Conservation (phyloP, 1,140 invertebrate genomes). For the Belonocnema kinseyi region DNA sequence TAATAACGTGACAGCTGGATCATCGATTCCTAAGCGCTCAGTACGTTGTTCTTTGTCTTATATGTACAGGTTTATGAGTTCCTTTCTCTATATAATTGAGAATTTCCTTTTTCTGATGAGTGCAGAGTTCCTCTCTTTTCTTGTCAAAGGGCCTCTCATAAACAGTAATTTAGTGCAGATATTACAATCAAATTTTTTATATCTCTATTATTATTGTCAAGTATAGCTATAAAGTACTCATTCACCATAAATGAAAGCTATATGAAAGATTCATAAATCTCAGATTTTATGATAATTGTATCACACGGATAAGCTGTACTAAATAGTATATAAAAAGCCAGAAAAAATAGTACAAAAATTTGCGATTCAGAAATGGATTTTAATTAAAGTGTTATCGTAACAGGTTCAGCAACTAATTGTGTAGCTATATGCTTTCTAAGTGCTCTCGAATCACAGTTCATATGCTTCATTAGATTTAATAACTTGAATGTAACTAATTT, state of each 20-base stretch:
- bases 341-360: slow-evolving; percentile 12
- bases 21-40: slow-evolving; percentile 51
- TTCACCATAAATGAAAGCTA: neutral
- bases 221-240: neutral
- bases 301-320: neutral
- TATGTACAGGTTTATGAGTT: neutral
- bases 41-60: slow-evolving; percentile 11
- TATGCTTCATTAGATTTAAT: slow-evolving; percentile 2
- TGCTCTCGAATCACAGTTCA: neutral
- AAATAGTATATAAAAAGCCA: neutral
- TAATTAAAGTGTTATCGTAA: slow-evolving; percentile 22
- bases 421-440: slow-evolving; percentile 16
- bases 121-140: slow-evolving; percentile 9
- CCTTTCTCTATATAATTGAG: neutral
- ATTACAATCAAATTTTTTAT: slow-evolving; percentile 23
- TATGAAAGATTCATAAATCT: neutral
- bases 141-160: slow-evolving; percentile 13
- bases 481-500: slow-evolving; percentile 14
- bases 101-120: slow-evolving; percentile 12
- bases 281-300: slow-evolving; percentile 2
- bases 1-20: slow-evolving; percentile 59
- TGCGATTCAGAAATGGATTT: neutral
- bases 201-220: neutral
- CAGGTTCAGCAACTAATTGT: slow-evolving; percentile 17
- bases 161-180: slow-evolving; percentile 30